Evolutionary conservation across 2,797 vertebrate species (phyloP), one percentile per base, ranked within the genome.

Genomic region (Scolopax rusticola): DNA sequence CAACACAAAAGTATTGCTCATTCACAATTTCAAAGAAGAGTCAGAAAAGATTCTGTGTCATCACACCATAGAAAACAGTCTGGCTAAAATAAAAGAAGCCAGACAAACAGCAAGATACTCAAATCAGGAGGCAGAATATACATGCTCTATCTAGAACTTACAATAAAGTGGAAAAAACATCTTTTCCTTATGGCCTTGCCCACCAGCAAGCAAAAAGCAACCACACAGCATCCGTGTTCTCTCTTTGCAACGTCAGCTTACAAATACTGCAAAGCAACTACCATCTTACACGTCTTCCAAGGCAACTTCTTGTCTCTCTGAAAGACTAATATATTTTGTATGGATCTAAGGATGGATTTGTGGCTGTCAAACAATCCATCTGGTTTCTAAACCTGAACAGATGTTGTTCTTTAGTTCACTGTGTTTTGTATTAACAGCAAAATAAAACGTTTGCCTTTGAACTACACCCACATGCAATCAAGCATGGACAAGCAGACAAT

Each of bases 381-480:
- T 89, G 59, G 21, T 67, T 92, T 84, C 86, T 63, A 89, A 84
- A 91, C 56, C 41, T 40, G 23, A 87, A 47, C 9, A 84, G 78
- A 78, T 19, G 61, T 5, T 51, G 59, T 36, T 87, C 48, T 76
- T 71, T 13, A 79, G 15, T 40, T 90, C 33, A n/a, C 45, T 41
- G 12, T 19, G 9, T 1, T 80, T 87, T 63, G 12, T 12, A 68
- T 50, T 59, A 83, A 83, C 0, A 80, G 32, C 15, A 78, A 84
- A 89, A 69, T 47, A 71, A 63, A 47, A 65, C 83, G 94, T 78
- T 93, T 89, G 53, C 73, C 24, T 95, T 93, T 57, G 61, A 93
- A 60, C 21, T 60, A 87, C 15, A 80, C 14, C 13, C 18, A 79
- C 38, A 48, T 30, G 17, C 57, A 82, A 65, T 30, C 27, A 92